Evolutionary conservation across 2,797 vertebrate species (phyloP).

Genomic region (Eulemur coronatus): DNA sequence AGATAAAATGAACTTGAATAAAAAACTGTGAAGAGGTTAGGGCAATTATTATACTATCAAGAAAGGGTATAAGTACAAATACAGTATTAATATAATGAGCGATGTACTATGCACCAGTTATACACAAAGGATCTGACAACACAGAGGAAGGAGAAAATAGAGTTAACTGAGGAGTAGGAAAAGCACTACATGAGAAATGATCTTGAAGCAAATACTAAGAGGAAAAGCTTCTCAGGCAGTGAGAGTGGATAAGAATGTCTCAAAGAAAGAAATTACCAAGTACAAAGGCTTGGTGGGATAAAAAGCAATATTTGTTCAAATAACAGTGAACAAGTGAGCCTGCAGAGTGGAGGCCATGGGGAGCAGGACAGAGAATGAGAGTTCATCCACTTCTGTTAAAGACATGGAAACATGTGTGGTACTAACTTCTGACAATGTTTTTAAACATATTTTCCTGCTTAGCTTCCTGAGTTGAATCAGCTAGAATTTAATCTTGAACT

Average conservation of each 20-base stretch:
- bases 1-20: not conserved
- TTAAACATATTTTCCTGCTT: not conserved
- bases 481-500: not conserved
- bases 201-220: not conserved
- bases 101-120: not conserved
- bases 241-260: not conserved
- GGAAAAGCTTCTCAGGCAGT: not conserved
- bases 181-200: not conserved
- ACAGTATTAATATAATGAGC: not conserved
- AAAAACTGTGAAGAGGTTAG: not conserved
- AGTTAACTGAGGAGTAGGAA: not conserved
- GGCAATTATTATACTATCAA: not conserved
- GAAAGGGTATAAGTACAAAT: not conserved
- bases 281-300: not conserved
- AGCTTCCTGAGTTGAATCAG: not conserved
- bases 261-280: not conserved
- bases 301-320: not conserved
- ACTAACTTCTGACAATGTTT: not conserved
- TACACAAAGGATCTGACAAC: not conserved
- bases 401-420: not conserved
- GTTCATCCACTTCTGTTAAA: not conserved
- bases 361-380: not conserved
- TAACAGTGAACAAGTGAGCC: not conserved
- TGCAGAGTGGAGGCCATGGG: rapidly evolving
- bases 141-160: not conserved